Base-by-base conservation (phyloP, 2,797 vertebrate species). In the Zalophus californianus region DNA sequence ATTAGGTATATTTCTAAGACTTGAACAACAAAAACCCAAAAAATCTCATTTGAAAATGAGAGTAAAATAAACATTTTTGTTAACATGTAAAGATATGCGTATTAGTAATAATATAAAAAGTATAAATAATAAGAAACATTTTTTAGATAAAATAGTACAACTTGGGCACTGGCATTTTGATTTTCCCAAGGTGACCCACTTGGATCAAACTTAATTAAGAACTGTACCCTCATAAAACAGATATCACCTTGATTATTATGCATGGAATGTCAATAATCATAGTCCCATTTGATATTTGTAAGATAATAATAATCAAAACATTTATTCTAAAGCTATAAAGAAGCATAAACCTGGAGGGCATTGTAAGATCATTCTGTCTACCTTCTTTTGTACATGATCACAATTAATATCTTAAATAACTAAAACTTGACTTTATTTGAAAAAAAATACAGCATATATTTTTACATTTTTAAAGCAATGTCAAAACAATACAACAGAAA, bases 231-330 rank as follows among this genome's bases (percentile, higher is more conserved):
- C 84, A 97, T 96, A 97, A 97, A 96, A 94, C 2, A 70, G 48
- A 78, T 94, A 79, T 87, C 85, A 84, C 29, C 38, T 77, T 97
- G 44, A 97, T 98, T 94, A 82, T 32, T 96, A 95, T 94, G 73
- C 78, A 56, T 64, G 7, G 27, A 93, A 87, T 93, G 86, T 78
- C 90, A 97, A 52, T 78, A 95, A 4, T 90, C 80, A 89, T 41
- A 85, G 89, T 85, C 94, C 94, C 58, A 86, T 84, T 94, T 48
- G 41, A 66, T 90, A 91, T 82, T 94, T 89, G 60, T 90, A 78
- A 82, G n/a, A 44, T 18, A 78, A 82, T 66, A 73, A 60, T 95
- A 86, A 87, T 77, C 35, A 87, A 92, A 94, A 87, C 54, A 78
- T 96, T 94, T 93, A 93, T 96, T 97, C 5, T 48, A 87, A 52